A percentile compares a stretch with the other conserved stretches of the same genome.
phyloP scores from a whole-genome alignment of 2,797 vertebrate species.

The Ataeniobius toweri region DNA sequence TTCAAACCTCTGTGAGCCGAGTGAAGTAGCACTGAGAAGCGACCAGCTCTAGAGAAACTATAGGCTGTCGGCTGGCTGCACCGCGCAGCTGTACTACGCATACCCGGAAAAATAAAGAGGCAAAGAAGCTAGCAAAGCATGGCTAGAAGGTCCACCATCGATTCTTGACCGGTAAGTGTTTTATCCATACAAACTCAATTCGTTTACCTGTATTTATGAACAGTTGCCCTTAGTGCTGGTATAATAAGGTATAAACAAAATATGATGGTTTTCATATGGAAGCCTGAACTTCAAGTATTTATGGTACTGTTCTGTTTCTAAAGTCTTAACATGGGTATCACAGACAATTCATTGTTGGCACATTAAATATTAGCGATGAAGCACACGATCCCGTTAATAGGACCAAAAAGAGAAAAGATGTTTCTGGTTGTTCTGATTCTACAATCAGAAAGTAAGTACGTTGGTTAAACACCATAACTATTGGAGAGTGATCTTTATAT shows the following conservation, averaged over 20 bases:
- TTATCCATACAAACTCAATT: background rate
- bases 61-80: background rate
- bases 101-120: conserved; percentile 13
- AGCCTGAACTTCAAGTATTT: background rate
- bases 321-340: background rate
- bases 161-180: background rate
- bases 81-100: conserved; percentile 8
- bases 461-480: background rate
- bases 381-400: background rate
- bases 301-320: background rate
- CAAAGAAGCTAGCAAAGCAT: background rate
- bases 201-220: background rate
- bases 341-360: too few species aligned
- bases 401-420: background rate
- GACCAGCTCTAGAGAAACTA: too few species aligned
- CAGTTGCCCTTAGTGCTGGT: too few species aligned
- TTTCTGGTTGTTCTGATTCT: background rate
- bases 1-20: too few species aligned
- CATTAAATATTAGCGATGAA: background rate
- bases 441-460: background rate
- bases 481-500: background rate
- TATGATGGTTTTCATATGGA: background rate
- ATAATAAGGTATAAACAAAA: background rate
- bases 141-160: background rate
- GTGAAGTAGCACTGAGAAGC: too few species aligned